Base-by-base conservation (phyloP, 2,797 vertebrate species). In the Etheostoma nigrum region DNA sequence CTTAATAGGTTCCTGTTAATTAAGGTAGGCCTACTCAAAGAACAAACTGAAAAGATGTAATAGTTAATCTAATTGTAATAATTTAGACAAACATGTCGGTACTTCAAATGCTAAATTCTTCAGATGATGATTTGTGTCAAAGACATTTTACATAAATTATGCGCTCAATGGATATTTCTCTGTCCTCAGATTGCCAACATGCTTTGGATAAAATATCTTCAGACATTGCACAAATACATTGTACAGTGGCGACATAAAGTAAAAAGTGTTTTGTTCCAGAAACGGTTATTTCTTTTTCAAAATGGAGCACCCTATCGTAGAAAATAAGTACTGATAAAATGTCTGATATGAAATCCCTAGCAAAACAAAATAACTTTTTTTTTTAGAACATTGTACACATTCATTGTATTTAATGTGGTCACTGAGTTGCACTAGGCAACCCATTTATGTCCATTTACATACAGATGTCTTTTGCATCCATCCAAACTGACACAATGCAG, bases 31-130 rank as follows among this genome's bases (percentile, higher is more conserved):
- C 25, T 25, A n/a, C 6, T 45, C 72, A 78, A 44, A 73, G 25
- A 55, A 80, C 23, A 78, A 67, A 48, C 44, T 40, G 40, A 54
- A 71, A 71, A 64, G 2, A 76, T 48, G 1, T 33, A 5, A n/a
- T 23, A n/a, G 2, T 64, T 27, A 12, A 70, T 30, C 2, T 21
- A 44, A 44, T 21, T 33, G 15, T 42, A 77, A 83, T 83, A 79
- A 82, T 81, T 87, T 82, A 86, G 19, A 82, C 36, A 57, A 21
- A 75, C 30, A 27, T 54, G 13, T 59, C 19, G 15, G 30, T 78
- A 48, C 44, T 48, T 4, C 18, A 0, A 44, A 58, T 4, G 2
- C 33, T 40, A n/a, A 55, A 64, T 27, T 7, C 14, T 23, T 59
- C 64, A 53, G 47, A 52, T 33, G 47, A 49, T 40, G 3, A 61